Conservation (phyloP, 2,888 invertebrate species). For the Cetonia aurata region DNA sequence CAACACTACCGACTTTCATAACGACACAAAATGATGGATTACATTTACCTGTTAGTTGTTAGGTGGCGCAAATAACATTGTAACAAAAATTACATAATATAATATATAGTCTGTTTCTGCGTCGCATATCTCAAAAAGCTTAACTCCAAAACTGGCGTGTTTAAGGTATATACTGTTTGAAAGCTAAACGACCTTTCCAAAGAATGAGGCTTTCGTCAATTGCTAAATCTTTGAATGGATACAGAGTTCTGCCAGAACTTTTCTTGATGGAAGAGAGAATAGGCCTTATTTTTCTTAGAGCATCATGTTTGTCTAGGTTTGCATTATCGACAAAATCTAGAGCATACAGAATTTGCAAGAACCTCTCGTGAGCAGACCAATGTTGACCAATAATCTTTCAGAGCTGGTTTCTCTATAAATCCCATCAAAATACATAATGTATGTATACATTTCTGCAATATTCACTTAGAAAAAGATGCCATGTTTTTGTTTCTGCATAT, state of each 20-base stretch:
- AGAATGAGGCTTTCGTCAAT: constrained; percentile 50
- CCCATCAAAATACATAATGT: constrained; percentile 29
- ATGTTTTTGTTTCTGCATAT: too few species aligned
- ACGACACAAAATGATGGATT: too few species aligned
- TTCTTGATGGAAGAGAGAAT: constrained; percentile 35
- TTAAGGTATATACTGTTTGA: constrained; percentile 49
- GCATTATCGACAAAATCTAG: constrained; percentile 52
- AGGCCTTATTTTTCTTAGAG: constrained; percentile 49
- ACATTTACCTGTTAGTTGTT: too few species aligned
- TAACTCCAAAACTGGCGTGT: constrained; percentile 51
- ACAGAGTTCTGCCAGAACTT: constrained; percentile 36
- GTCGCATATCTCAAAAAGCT: constrained; percentile 54
- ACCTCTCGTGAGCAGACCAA: constrained; percentile 44
- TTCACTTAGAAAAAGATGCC: too few species aligned
- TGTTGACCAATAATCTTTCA: background rate
- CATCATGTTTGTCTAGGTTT: constrained; percentile 40
- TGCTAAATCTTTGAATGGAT: constrained; percentile 49
- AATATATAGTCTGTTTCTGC: constrained; percentile 51
- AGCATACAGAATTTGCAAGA: constrained; percentile 46
- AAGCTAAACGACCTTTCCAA: constrained; percentile 47
- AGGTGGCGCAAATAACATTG: constrained; percentile 3
- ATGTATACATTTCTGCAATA: constrained; percentile 35
- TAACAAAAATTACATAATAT: background rate
- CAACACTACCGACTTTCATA: too few species aligned
- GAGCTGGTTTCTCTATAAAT: constrained; percentile 22